Conservation (phyloP, 1,140 invertebrate genomes). For the Dendrolimus kikuchii region DNA sequence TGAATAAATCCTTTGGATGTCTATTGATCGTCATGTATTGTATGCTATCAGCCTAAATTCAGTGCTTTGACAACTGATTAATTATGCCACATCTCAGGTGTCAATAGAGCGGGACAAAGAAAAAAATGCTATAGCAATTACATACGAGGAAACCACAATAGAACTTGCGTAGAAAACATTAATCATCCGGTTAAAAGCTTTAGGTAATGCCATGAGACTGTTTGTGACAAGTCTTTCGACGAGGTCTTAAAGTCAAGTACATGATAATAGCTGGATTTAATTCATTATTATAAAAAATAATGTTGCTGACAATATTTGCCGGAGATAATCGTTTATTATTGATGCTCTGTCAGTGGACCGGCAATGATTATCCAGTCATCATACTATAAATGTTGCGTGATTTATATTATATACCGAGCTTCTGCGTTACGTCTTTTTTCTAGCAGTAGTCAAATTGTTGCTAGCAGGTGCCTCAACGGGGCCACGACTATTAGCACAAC, state of each 20-base stretch:
- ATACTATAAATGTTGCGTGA: slow-evolving; percentile 12
- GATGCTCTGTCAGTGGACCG: slow-evolving; percentile 21
- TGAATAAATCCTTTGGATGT: slow-evolving; percentile 32
- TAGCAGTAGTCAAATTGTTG: slow-evolving; percentile 19
- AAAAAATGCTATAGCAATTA: slow-evolving; percentile 46
- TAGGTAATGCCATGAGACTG: slow-evolving; percentile 29
- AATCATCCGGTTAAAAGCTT: slow-evolving; percentile 44
- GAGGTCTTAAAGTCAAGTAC: slow-evolving; percentile 12
- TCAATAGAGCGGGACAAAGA: slow-evolving; percentile 35
- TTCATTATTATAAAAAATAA: slow-evolving; percentile 15
- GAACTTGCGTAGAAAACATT: slow-evolving; percentile 41
- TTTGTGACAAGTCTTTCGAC: slow-evolving; percentile 28
- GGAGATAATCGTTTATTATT: slow-evolving; percentile 29
- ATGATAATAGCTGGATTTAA: no score
- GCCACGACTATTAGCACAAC: slow-evolving; percentile 37
- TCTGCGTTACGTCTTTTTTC: slow-evolving; percentile 14
- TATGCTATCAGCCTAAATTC: slow-evolving; percentile 46
- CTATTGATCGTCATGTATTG: slow-evolving; percentile 51
- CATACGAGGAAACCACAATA: slow-evolving; percentile 36
- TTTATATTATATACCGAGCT: slow-evolving; percentile 26
- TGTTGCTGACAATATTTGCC: slow-evolving; percentile 26
- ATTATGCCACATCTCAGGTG: slow-evolving; percentile 51
- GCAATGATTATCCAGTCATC: slow-evolving; percentile 26
- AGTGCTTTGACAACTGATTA: slow-evolving; percentile 61
- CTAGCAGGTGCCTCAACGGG: slow-evolving; percentile 32